Base-by-base conservation (phyloP, 2,113 vertebrate species). In the Ptyas mucosa region DNA sequence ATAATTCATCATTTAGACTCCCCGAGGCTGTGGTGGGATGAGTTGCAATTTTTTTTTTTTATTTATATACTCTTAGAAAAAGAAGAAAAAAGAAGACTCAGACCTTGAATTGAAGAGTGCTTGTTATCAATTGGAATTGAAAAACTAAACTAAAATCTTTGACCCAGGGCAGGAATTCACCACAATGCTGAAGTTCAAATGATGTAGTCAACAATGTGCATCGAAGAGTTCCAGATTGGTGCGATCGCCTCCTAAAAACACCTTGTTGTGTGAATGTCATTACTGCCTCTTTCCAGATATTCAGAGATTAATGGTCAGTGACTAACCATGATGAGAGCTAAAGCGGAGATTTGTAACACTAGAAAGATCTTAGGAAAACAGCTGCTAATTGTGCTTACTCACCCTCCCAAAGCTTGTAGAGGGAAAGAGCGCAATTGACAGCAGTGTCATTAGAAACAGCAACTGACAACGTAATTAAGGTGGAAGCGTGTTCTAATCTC, bases 1-100 rank as follows among this genome's bases (percentile, higher is more conserved):
- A 89, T 94, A 95, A 96, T 97, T 97, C 95, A 69, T 89, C 89
- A 96, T 95, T 96, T 94, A 93, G 29, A 95, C 88, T 96, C 96
- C 96, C 93, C 55, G 93, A 94, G 92, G 95, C 91, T 91, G 69
- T 11, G 61, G 90, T n/a, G 57, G 46, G 52, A 94, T 95, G 55
- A 93, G 91, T 93, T 97, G 95, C 94, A 21, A 61, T 90, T 46
- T 46, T 96, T 88, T 57, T 89, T 90, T 24, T 90, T 95, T 92
- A 95, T 93, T 95, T 91, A 93, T 94, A 61, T 90, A 64, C 46
- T 93, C 26, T 89, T 94, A 87, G 92, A 92, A 34, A 5, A 15
- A 58, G 57, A 57, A 23, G 18, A 49, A 49, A 49, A 7, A 49
- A 49, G 51, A 51, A 51, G 51, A 46, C 43, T 3, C 43, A 46